Evolutionary conservation across 2,113 vertebrate species (phyloP).

Genomic region (Ursus arctos): DNA sequence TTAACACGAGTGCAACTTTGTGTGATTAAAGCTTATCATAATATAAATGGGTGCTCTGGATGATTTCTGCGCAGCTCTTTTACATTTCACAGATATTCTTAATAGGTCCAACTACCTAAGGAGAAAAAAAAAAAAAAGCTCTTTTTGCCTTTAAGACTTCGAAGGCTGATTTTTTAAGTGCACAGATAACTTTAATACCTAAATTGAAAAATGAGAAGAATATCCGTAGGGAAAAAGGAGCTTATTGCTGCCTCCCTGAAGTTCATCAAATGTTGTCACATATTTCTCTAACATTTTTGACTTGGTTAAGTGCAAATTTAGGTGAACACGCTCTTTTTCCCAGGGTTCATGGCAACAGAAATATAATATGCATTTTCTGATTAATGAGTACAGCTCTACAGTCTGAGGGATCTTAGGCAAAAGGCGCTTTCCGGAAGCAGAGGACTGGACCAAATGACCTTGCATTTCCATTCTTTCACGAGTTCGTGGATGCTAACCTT

Average conservation of each 20-base stretch:
- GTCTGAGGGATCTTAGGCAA: background rate
- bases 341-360: conserved; percentile 77
- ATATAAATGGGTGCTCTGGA: conserved; percentile 22
- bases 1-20: conserved; percentile 44
- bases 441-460: conserved; percentile 1
- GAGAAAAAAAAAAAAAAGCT: conserved; percentile 6
- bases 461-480: background rate
- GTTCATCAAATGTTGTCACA: conserved; percentile 85
- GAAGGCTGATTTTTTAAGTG: conserved; percentile 82
- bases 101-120: conserved; percentile 65
- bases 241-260: conserved; percentile 79
- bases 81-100: conserved; percentile 65
- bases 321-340: conserved; percentile 79
- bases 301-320: conserved; percentile 86
- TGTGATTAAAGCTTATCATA: conserved; percentile 55
- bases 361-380: conserved; percentile 72
- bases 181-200: conserved; percentile 80
- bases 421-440: background rate
- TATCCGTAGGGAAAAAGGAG: conserved; percentile 80
- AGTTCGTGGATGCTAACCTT: background rate
- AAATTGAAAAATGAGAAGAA: conserved; percentile 86
- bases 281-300: conserved; percentile 85
- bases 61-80: conserved; percentile 47
- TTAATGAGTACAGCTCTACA: conserved; percentile 46
- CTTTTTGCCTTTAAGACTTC: conserved; percentile 80